Percentiles rank a stretch among this genome's conserved stretches.
These are phyloP conservation scores for Trisateles emortualis DNA, from an alignment of 2,888 invertebrate species.

Conservation along the genomic window DNA sequence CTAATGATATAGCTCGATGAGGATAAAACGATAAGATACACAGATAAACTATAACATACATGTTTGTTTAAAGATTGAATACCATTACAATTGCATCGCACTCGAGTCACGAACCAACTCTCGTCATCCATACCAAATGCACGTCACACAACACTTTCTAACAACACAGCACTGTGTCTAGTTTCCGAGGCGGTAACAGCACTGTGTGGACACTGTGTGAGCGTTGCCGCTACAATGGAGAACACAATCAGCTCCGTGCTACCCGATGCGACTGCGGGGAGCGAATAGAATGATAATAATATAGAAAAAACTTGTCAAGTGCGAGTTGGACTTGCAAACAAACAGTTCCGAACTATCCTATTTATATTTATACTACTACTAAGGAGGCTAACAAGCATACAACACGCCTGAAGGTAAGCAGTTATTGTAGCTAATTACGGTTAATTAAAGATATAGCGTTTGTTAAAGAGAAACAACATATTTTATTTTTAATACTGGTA, in stretches of 20 bases:
- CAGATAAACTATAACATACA: background rate
- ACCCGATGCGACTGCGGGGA: background rate
- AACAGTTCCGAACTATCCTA: too few relatives aligned
- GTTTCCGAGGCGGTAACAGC: background rate
- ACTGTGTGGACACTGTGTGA: conserved; percentile 2
- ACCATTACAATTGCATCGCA: conserved; percentile 12
- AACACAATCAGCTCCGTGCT: background rate
- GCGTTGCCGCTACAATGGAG: background rate
- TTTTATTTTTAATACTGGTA: too few relatives aligned
- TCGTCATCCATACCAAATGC: conserved; percentile 10
- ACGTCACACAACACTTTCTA: conserved; percentile 6
- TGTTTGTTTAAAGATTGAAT: conserved; percentile 15
- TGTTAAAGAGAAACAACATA: too few relatives aligned
- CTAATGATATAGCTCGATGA: too few relatives aligned
- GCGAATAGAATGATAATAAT: background rate
- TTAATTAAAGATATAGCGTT: too few relatives aligned
- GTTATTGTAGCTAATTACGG: too few relatives aligned
- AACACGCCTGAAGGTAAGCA: too few relatives aligned
- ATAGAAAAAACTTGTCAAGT: too few relatives aligned
- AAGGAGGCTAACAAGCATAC: too few relatives aligned
- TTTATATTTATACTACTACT: too few relatives aligned
- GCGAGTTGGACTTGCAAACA: too few relatives aligned
- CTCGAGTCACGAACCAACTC: background rate
- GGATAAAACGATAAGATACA: too few relatives aligned
- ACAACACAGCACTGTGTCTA: background rate